Conservation (phyloP, 1,140 invertebrate genomes). For the Zophobas atratus region DNA sequence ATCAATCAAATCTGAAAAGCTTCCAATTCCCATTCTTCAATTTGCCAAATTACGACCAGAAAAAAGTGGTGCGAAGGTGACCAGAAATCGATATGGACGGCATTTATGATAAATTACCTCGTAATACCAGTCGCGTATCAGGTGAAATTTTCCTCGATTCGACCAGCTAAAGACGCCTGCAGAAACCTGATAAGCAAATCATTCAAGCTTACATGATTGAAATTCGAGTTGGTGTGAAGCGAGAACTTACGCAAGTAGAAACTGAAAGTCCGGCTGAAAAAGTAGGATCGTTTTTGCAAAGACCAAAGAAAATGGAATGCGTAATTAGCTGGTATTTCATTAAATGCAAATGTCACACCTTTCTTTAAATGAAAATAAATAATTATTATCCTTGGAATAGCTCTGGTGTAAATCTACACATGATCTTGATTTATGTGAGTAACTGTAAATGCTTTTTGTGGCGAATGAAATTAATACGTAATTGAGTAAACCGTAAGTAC, state of each 20-base stretch:
- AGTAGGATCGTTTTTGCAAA: not conserved
- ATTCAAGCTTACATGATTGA: conserved; percentile 33
- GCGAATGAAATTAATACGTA: too few species aligned
- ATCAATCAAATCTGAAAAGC: too few species aligned
- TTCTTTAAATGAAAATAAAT: conserved; percentile 27
- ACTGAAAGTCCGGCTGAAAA: too few species aligned
- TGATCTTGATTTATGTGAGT: conserved; percentile 31
- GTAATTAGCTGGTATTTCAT: conserved; percentile 12
- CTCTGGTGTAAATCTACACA: conserved; percentile 2
- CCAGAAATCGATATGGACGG: too few species aligned
- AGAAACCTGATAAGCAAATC: conserved; percentile 17
- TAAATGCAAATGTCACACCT: conserved; percentile 34
- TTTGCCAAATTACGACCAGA: too few species aligned
- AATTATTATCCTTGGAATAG: conserved; percentile 27
- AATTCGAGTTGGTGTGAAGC: conserved; percentile 30
- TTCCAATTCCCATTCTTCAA: too few species aligned
- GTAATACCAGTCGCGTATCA: not conserved
- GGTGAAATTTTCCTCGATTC: conserved; percentile 22
- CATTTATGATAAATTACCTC: too few species aligned
- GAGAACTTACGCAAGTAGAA: not conserved
- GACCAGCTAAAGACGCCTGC: not conserved
- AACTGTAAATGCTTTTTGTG: conserved; percentile 8
- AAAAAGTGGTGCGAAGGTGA: too few species aligned
- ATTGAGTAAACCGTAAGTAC: too few species aligned
- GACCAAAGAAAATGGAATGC: conserved; percentile 18